These are phyloP conservation scores for Gerosis bhagava DNA, from an alignment of 2,888 invertebrate genomes.

Conservation along the genomic window DNA sequence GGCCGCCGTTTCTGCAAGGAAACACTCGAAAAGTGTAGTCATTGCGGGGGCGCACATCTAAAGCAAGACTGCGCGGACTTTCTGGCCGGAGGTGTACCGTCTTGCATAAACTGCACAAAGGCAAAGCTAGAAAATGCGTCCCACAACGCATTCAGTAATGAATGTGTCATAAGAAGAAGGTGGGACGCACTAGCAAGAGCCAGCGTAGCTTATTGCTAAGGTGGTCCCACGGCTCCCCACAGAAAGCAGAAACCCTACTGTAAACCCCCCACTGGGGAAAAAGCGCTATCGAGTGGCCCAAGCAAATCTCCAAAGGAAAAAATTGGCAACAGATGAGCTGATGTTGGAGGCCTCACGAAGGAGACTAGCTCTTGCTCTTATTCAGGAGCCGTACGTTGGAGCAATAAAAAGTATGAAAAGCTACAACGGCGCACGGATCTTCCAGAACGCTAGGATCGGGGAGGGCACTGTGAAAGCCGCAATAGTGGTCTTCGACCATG, in stretches of 20 bases:
- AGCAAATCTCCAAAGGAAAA: constrained; percentile 1
- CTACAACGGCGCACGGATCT: not conserved
- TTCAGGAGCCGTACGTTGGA: constrained; percentile 21
- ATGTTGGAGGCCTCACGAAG: constrained; percentile 1
- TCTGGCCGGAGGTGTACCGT: too few relatives aligned
- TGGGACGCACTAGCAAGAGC: not conserved
- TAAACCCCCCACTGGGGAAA: not conserved
- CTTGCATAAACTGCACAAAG: not conserved
- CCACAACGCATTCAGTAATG: not conserved
- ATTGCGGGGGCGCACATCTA: not conserved
- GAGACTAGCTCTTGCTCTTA: constrained; percentile 1
- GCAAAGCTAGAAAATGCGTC: not conserved
- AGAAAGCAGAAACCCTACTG: too few relatives aligned
- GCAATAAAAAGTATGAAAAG: not conserved
- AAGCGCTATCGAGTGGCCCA: not conserved
- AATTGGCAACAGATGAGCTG: constrained; percentile 4
- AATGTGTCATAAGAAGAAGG: not conserved
- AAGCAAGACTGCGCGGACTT: too few relatives aligned
- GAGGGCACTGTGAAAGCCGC: not conserved
- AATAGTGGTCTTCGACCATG: not conserved
- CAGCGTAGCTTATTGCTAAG: not conserved
- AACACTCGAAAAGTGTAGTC: too few relatives aligned
- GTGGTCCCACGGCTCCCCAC: not conserved
- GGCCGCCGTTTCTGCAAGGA: too few relatives aligned
- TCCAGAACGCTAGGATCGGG: not conserved